phyloP scores from a whole-genome alignment of 2,113 vertebrate species.

The Pelecanus crispus region DNA sequence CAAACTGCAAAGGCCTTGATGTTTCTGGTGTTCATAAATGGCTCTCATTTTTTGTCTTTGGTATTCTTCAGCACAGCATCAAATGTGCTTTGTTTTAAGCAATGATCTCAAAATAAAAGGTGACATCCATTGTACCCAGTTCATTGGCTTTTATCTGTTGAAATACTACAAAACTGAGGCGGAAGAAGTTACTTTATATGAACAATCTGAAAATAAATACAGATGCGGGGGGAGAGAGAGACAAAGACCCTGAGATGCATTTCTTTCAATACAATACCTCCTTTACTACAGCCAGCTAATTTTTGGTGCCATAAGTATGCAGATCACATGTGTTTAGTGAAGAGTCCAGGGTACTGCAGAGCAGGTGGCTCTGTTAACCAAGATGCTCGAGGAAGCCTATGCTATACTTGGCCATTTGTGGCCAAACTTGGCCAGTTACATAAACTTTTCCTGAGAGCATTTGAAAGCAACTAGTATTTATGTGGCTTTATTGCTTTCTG shows the following conservation, averaged over 20 bases:
- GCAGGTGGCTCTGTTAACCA: background rate
- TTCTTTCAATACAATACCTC: background rate
- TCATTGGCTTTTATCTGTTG: background rate
- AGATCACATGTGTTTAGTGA: accelerated
- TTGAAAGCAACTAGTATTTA: background rate
- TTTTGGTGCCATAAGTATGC: background rate
- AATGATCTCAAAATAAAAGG: background rate
- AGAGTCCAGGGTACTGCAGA: too few relatives aligned
- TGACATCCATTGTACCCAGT: accelerated
- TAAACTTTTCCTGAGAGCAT: background rate
- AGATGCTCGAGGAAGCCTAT: background rate
- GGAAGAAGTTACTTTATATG: background rate
- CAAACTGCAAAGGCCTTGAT: accelerated
- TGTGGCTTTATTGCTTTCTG: background rate
- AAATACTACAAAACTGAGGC: background rate
- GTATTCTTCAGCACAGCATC: background rate
- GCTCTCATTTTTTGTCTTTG: background rate
- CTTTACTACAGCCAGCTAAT: background rate
- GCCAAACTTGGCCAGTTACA: too few relatives aligned
- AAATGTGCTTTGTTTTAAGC: background rate
- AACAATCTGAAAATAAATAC: background rate
- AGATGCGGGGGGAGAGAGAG: background rate
- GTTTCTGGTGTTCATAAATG: accelerated
- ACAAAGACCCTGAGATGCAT: background rate
- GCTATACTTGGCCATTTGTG: accelerated